Conservation (phyloP, 1,140 invertebrate genomes). For the Leptinotarsa texana region DNA sequence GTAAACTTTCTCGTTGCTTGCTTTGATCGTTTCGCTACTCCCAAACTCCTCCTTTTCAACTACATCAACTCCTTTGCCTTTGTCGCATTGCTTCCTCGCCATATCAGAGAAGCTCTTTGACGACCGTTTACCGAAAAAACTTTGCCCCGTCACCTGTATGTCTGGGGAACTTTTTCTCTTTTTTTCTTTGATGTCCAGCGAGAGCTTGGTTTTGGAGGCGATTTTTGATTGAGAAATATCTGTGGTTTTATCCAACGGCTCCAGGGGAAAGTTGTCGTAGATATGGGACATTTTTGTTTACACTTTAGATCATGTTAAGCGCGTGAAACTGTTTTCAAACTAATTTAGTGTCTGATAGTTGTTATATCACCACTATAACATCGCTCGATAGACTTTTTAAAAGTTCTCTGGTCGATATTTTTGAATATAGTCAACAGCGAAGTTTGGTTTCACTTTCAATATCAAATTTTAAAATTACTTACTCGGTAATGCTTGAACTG, state of each 20-base stretch:
- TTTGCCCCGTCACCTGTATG: slow-evolving; percentile 1
- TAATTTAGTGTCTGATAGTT: neutral
- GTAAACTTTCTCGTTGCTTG: slow-evolving; percentile 18
- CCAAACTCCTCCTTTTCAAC: slow-evolving; percentile 34
- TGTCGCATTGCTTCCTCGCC: neutral
- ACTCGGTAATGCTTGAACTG: neutral
- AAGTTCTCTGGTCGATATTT: neutral
- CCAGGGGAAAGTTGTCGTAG: slow-evolving; percentile 49
- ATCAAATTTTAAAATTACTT: neutral
- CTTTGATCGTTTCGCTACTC: slow-evolving; percentile 42
- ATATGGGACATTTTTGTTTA: slow-evolving; percentile 33
- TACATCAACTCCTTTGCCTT: slow-evolving; percentile 3
- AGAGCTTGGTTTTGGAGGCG: slow-evolving; percentile 22
- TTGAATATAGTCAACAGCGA: neutral
- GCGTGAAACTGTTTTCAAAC: neutral
- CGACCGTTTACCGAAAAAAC: slow-evolving; percentile 20
- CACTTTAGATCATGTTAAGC: neutral
- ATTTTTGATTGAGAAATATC: slow-evolving; percentile 13
- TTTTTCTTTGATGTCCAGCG: slow-evolving; percentile 32
- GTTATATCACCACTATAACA: no score
- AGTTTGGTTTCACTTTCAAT: neutral
- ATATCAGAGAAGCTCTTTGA: slow-evolving; percentile 44
- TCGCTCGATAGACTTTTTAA: no score
- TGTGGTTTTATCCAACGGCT: slow-evolving; percentile 34
- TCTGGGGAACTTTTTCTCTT: slow-evolving; percentile 44